A percentile compares a stretch with the other conserved stretches of the same genome.
Conservation (phyloP, 2,113 vertebrate genomes). For the Hippocampus mohnikei region DNA sequence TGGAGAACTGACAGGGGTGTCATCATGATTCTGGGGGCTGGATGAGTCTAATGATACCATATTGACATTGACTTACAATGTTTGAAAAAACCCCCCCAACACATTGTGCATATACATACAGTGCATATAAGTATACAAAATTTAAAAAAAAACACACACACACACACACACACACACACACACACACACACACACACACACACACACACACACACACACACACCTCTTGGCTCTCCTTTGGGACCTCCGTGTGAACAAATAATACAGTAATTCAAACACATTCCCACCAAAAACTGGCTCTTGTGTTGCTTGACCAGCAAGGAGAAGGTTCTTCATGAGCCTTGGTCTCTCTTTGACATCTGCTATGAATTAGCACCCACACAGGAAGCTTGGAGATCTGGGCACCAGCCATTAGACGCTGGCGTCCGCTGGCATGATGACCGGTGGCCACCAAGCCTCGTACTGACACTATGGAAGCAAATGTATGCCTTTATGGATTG, state of each 20-base stretch:
- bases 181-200: no score
- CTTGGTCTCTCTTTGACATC: conserved; percentile 40
- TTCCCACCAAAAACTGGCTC: not conserved
- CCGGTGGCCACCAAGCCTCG: not conserved
- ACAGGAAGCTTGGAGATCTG: conserved; percentile 29
- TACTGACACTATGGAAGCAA: not conserved
- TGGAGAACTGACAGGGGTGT: no score
- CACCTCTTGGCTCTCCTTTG: no score
- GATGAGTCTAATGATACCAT: no score
- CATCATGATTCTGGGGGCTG: no score
- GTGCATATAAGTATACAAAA: no score
- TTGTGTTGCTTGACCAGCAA: not conserved
- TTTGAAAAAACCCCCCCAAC: no score
- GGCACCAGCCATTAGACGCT: conserved; percentile 30
- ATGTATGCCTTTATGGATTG: not conserved
- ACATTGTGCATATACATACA: no score
- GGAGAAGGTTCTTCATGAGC: conserved; percentile 13
- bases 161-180: no score
- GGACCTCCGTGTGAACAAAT: not conserved
- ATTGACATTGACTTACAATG: no score
- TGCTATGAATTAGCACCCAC: conserved; percentile 60
- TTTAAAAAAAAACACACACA: no score
- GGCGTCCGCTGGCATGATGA: conserved; percentile 4
- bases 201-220: no score
- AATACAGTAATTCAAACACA: not conserved